Evolutionary conservation across 2,888 invertebrate species (phyloP).

Genomic region (Euzetes globulus): DNA sequence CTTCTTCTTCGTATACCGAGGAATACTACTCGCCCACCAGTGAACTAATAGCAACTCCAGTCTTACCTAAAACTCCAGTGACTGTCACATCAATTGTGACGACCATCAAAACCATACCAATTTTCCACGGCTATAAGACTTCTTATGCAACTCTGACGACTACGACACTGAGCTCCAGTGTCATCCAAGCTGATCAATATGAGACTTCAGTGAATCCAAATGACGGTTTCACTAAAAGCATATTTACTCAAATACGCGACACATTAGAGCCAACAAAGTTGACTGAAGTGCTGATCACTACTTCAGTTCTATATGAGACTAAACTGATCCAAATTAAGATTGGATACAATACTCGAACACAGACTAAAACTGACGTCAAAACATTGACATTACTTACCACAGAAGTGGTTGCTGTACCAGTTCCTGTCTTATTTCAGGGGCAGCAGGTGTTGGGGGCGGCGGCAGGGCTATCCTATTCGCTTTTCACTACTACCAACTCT

Average conservation of each 20-base stretch:
- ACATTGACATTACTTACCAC: conserved; percentile 42
- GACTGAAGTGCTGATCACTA: conserved; percentile 42
- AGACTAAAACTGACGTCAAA: conserved; percentile 42
- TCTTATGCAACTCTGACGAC: conserved; percentile 43
- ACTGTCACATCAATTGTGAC: conserved; percentile 43
- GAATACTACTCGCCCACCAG: neutral
- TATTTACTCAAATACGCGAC: conserved; percentile 41
- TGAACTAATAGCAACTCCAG: neutral
- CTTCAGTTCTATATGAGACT: conserved; percentile 41
- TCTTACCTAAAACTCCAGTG: conserved; percentile 39
- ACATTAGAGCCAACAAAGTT: conserved; percentile 39
- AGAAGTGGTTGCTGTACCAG: conserved; percentile 33
- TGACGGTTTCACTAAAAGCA: conserved; percentile 39
- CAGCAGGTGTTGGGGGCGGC: neutral
- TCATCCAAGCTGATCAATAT: conserved; percentile 41
- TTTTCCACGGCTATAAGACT: conserved; percentile 43
- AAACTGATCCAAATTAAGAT: conserved; percentile 42
- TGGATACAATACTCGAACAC: conserved; percentile 42
- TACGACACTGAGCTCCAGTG: conserved; percentile 41
- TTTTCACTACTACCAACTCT: conserved; percentile 39
- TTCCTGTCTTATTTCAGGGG: conserved; percentile 3
- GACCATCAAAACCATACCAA: conserved; percentile 42
- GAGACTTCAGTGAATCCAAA: conserved; percentile 39
- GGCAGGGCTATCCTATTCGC: conserved; percentile 8
- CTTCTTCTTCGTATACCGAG: neutral